phyloP scores from a whole-genome alignment of 2,113 vertebrate genomes.

The Seriola rivoliana region DNA sequence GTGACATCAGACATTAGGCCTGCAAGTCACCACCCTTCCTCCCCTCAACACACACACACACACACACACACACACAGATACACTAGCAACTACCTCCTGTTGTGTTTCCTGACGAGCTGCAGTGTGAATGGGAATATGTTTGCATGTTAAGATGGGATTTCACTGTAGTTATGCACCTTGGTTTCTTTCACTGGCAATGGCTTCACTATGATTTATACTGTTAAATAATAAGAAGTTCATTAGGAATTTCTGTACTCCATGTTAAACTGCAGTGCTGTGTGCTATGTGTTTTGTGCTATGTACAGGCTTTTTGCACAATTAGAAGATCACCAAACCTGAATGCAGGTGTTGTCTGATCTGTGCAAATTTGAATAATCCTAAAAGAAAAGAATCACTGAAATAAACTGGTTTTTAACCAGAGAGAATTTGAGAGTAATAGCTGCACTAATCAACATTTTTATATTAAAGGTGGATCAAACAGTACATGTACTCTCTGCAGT shows the following conservation, averaged over 20 bases:
- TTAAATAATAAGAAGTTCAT: neutral
- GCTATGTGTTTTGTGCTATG: no score
- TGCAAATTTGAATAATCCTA: neutral
- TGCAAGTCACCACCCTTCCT: conserved; percentile 10
- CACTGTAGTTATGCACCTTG: neutral
- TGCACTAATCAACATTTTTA: neutral
- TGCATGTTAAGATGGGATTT: neutral
- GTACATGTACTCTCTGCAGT: neutral
- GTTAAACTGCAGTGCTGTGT: neutral
- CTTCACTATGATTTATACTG: neutral
- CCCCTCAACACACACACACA: neutral
- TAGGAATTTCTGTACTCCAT: neutral
- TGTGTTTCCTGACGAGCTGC: conserved; percentile 6
- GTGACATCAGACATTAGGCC: conserved; percentile 40
- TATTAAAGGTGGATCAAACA: neutral
- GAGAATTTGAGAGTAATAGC: neutral
- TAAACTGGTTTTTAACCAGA: no score
- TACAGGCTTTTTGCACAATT: neutral
- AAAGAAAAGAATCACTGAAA: no score
- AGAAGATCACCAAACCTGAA: neutral
- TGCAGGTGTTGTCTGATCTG: neutral
- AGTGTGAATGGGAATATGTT: conserved; percentile 7
- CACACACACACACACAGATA: neutral
- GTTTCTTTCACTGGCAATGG: neutral
- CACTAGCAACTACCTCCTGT: neutral